A percentile compares a stretch with the other conserved stretches of the same genome.
These are phyloP conservation scores for Spermophilus dauricus DNA, from an alignment of 2,113 vertebrate species.

Conservation along the genomic window DNA sequence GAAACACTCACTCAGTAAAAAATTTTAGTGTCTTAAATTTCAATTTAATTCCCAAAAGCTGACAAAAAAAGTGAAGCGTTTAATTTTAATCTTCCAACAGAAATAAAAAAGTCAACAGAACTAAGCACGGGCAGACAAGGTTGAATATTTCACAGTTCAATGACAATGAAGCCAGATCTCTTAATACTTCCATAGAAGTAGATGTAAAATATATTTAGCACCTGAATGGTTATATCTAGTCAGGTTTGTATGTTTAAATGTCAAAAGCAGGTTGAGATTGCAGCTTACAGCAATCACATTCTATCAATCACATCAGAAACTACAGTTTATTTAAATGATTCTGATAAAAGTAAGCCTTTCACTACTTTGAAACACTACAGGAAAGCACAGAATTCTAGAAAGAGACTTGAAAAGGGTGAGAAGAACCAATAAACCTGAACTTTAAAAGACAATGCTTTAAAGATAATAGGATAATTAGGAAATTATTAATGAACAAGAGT, in stretches of 20 bases:
- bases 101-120: conserved; percentile 97
- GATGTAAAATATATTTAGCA: conserved; percentile 93
- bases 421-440: conserved; percentile 51
- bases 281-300: conserved; percentile 92
- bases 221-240: conserved; percentile 93
- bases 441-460: conserved; percentile 69
- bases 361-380: conserved; percentile 93
- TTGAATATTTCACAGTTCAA: conserved; percentile 93
- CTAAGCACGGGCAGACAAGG: conserved; percentile 94
- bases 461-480: conserved; percentile 67
- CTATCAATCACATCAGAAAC: conserved; percentile 91
- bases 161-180: conserved; percentile 92
- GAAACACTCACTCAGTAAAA: conserved; percentile 89
- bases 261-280: conserved; percentile 92
- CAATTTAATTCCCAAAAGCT: conserved; percentile 95
- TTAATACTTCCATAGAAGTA: conserved; percentile 92
- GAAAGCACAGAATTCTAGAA: conserved; percentile 88
- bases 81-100: conserved; percentile 95
- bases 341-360: conserved; percentile 93
- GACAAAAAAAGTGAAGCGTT: conserved; percentile 95
- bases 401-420: conserved; percentile 29
- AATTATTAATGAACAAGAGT: conserved; percentile 69
- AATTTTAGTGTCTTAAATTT: conserved; percentile 90
- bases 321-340: conserved; percentile 95
- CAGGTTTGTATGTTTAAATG: conserved; percentile 95